Base-by-base conservation (phyloP, 2,888 invertebrate genomes). In the Pachymerium ferrugineum region DNA sequence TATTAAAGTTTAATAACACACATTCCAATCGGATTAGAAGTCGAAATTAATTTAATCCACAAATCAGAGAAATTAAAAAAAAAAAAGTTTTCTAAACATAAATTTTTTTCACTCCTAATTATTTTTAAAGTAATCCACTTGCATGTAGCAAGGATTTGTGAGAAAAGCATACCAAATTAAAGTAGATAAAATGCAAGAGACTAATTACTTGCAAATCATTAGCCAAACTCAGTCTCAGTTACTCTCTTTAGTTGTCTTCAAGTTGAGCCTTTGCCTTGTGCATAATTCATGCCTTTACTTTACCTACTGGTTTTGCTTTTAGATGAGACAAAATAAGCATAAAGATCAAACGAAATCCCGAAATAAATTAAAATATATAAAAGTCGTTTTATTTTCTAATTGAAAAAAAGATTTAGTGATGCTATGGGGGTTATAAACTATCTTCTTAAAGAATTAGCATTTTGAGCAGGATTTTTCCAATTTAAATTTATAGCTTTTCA, bases 201-300 rank as follows among this genome's bases (percentile, higher is more conserved):
- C 62, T 62, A 62, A 62, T 62, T 62, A 62, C 62, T 62, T 62
- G 62, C 25, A 62, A 62, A 62, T 62, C 62, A 62, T 62, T 62
- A 62, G 25, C 28, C 62, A 28, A 62, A 62, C 62, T 62, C 62
- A 62, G 25, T 62, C 22, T 62, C 62, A 62, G 28, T 54, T 54
- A 54, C 22, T 54, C 47, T 10, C 25, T 54, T n/a, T 28, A 54
- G 25, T 54, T 54, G 47, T 47, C 25, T 54, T 54, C n/a, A 14
- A 54, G 25, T 54, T 54, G 25, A 54, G 19, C 22, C 25, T 4
- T 62, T 62, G 62, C 62, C 28, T 62, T 62, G 62, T 62, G 62
- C 62, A 62, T 62, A 62, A 62, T 62, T 62, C 62, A 62, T 62
- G 62, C 25, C 4, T 62, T 28, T 14, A 28, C 54, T 22, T 22